Evolutionary conservation across 2,888 invertebrate species (phyloP), one percentile per base, ranked within the genome.

Genomic region (Eucriotettix oculatus): DNA sequence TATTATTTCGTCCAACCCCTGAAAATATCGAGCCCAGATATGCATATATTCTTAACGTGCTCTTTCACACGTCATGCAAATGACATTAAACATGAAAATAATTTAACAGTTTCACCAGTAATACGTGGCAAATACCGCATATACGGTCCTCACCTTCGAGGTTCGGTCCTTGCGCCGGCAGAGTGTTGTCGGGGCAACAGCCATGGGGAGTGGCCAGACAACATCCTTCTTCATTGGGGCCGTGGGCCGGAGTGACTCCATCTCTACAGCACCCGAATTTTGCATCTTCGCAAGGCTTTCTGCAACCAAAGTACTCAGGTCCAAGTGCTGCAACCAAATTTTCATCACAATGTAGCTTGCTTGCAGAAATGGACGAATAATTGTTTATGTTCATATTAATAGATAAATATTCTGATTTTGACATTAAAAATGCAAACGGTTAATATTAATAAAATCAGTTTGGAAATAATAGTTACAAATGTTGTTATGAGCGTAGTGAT

Each of bases 131-230:
- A 48, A 44, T 44, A 48, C n/a, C 3, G 48, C 2, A 48, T n/a
- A 29, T 48, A 1, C 9, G 9, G 5, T 1, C 9, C 12, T 63
- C 72, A 79, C 82, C 85, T 75, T 87, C 83, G 43, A 80, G 74
- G 68, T 85, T 79, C 0, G 88, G 85, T 63, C 96, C 95, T 63
- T 82, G 79, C 9, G 95, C 93, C 1, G 87, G 79, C 54, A 83
- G 80, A 67, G 87, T 82, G 69, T 92, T 89, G 70, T 97, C 95
- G 0, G 88, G 88, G 68, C 96, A 97, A 73, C 96, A 97, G n/a
- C 93, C 91, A 70, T 78, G 87, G 7, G 78, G 74, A 3, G 82
- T 76, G 41, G 79, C 78, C 56, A 90, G 73, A 68, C 91, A 92
- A 70, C 91, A 92, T 0, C 94, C 96, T 72, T 91, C 89, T 54